Evolutionary conservation across 2,888 invertebrate genomes (phyloP), one percentile per base, ranked within the genome.

Genomic region (Drosophila robusta): DNA sequence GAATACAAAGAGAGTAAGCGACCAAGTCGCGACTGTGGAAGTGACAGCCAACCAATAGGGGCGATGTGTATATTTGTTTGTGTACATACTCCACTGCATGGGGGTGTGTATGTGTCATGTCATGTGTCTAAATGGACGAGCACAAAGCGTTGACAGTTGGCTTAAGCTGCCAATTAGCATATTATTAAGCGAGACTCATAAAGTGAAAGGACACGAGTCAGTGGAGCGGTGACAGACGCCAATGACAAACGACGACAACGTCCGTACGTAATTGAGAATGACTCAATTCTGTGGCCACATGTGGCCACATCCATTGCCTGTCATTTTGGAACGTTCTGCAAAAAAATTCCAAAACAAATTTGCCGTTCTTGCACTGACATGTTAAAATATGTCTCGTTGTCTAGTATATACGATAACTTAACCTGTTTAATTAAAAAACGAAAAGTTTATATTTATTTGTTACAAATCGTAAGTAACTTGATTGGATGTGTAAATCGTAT

Each of bases 91-190:
- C 8, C 2, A 8, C 7, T 49, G 54, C 3, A 16, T 34, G 34
- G 11, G 34, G 4, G 39, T 16, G 8, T 14, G 9, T 12, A 9
- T 4, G 26, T 18, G 42, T 8, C 50, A 22, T 50, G 75, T 56
- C 71, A 68, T 62, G 60, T 39, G 54, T 9, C 9, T 29, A 9
- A 12, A 34, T 34, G 12, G 34, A 65, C 63, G 56, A 45, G 45
- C 61, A 70, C 42, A 70, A 67, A 49, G 26, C 58, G 71, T 55
- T 64, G 72, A 77, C 85, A 81, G 79, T 81, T 76, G 72, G 79
- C 85, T 75, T 81, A 71, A 81, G 70, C 79, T 79, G 72, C 73
- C 79, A 75, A 85, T 81, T 81, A 81, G 77, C 77, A 77, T 84
- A 79, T 79, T 72, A 82, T 82, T 80, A 80, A 72, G 77, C 75